A percentile compares a stretch with the other conserved stretches of the same genome.
phyloP scores from a whole-genome alignment of 2,113 vertebrate species.

The Oxyura jamaicensis region DNA sequence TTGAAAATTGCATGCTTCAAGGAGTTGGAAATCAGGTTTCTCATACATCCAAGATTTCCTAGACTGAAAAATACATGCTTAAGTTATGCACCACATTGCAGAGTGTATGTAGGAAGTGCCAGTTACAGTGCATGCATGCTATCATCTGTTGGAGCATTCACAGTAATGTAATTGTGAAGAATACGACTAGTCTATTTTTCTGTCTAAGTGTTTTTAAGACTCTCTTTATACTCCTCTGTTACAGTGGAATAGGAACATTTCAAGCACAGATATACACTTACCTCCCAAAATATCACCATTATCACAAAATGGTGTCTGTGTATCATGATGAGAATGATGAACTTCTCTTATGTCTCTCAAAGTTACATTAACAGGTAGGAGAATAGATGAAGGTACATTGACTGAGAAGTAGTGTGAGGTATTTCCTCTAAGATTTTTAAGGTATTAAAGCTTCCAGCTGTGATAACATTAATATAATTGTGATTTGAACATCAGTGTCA shows the following conservation, averaged over 20 bases:
- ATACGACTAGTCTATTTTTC: background rate
- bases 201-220: background rate
- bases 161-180: background rate
- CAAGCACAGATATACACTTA: background rate
- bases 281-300: background rate
- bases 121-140: background rate
- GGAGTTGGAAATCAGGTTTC: background rate
- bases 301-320: background rate
- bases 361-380: background rate
- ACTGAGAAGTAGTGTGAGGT: background rate
- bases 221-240: background rate
- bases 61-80: fast-evolving
- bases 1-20: background rate
- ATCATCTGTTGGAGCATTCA: background rate
- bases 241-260: background rate
- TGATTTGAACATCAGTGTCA: background rate
- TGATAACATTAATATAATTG: background rate
- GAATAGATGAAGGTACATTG: background rate
- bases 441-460: background rate
- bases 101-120: background rate
- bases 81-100: background rate
- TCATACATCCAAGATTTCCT: background rate
- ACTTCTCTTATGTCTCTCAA: background rate
- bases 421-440: background rate
- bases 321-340: background rate